Conservation (phyloP, 2,113 vertebrate genomes). For the Atractosteus spatula region DNA sequence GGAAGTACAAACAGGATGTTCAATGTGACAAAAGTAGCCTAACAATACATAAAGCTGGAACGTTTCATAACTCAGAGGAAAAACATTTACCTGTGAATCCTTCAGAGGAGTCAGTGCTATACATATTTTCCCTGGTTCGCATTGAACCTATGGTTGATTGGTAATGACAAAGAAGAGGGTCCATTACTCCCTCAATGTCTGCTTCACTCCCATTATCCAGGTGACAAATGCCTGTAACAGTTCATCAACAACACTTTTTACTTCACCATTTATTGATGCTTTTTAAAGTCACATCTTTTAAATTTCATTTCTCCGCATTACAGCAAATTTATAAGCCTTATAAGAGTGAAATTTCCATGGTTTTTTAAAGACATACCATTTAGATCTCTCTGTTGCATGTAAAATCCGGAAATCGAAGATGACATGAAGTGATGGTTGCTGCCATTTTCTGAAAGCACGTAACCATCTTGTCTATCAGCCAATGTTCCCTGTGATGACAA, state of each 20-base stretch:
- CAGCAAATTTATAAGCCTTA: too few relatives aligned
- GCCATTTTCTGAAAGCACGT: constrained; percentile 84
- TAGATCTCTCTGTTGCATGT: constrained; percentile 79
- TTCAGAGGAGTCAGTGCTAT: constrained; percentile 64
- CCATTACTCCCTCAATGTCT: constrained; percentile 77
- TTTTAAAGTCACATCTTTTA: too few relatives aligned
- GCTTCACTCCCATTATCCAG: constrained; percentile 83
- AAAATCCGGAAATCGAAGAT: constrained; percentile 79
- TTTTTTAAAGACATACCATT: constrained; percentile 62
- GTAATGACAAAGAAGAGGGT: constrained; percentile 83
- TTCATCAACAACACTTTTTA: neutral
- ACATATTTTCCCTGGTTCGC: constrained; percentile 69
- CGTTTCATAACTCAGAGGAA: neutral
- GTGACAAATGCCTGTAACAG: constrained; percentile 73
- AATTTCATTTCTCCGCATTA: too few relatives aligned
- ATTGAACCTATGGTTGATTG: constrained; percentile 71
- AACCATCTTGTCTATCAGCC: constrained; percentile 87
- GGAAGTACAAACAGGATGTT: too few relatives aligned
- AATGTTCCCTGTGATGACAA: constrained; percentile 92
- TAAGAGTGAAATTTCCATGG: too few relatives aligned
- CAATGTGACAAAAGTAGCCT: too few relatives aligned
- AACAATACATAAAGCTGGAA: neutral
- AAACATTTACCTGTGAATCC: constrained; percentile 49
- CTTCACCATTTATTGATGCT: neutral
- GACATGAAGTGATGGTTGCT: constrained; percentile 86